Evolutionary conservation across 2,888 invertebrate species (phyloP), one percentile per base, ranked within the genome.

Genomic region (Leptopilina drosophilae): DNA sequence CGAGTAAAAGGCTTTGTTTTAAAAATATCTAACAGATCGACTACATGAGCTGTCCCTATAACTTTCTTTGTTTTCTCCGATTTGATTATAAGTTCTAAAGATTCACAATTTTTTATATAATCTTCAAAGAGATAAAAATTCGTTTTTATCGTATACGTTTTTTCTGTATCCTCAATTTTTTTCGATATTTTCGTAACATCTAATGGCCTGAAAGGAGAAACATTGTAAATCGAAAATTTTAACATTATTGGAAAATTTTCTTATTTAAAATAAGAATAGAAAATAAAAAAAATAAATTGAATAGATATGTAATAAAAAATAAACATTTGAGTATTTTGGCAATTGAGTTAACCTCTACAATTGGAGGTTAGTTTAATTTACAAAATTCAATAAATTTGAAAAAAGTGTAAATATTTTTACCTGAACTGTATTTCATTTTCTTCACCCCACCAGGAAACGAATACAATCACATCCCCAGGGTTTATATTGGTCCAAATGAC

Each of bases 381-480:
- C 2, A 65, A 67, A 67, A 67, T 11, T 49, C 20, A 12, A 53
- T 40, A 7, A 76, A 33, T 2, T 33, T 33, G 2, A 42, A 64
- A 73, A 7, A 66, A 20, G 20, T 67, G 49, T 40, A 33, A 26
- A 75, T 14, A 42, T 12, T 76, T 20, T 73, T 84, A 91, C 92
- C 90, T 90, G 82, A 92, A 91, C 79, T 87, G 85, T 77, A 87
- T 87, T 82, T 87, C 87, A 78, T 89, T 87, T 33, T 83, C 85
- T 82, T 92, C 91, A 78, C 92, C 92, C 92, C 92, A 92, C 92
- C 92, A 92, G 77, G 88, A 88, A 67, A 88, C 88, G 11, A 89
- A 84, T 49, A 91, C 88, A 33, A 84, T 86, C 77, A 92, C 87
- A 81, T 89, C 87, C 42, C 88, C 88, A 11, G 89, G 87, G 82